These are phyloP conservation scores for Zaprionus lachaisei DNA, from an alignment of 1,140 invertebrate species.

Conservation along the genomic window DNA sequence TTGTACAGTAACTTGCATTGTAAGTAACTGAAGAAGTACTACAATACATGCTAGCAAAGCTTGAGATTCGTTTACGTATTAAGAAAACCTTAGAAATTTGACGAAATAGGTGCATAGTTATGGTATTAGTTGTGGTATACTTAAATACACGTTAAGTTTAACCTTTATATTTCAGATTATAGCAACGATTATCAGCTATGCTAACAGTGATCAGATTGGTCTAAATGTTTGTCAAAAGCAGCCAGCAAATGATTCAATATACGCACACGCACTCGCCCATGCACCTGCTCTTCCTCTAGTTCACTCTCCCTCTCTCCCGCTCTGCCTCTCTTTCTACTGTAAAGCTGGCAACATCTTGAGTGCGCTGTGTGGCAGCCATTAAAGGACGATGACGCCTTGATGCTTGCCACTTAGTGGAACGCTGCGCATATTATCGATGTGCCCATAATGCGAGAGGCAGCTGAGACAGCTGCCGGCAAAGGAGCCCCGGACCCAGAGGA, in stretches of 20 bases:
- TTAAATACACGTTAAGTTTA: background rate
- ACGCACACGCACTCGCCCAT: background rate
- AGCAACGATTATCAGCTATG: background rate
- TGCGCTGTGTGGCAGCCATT: constrained; percentile 44
- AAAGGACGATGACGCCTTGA: constrained; percentile 36
- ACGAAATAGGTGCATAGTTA: too few species aligned
- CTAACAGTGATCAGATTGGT: background rate
- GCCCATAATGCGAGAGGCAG: constrained; percentile 33
- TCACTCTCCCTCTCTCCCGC: background rate
- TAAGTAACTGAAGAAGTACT: too few species aligned
- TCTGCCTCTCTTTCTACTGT: background rate
- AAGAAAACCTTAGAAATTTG: too few species aligned
- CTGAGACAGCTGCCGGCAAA: constrained; percentile 1
- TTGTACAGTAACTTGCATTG: too few species aligned
- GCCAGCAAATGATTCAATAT: background rate
- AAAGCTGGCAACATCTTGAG: constrained; percentile 44
- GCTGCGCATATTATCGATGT: constrained; percentile 47
- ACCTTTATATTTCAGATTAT: background rate
- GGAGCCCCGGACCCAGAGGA: background rate
- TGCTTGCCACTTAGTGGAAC: constrained; percentile 43
- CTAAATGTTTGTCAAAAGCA: background rate
- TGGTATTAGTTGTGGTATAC: too few species aligned
- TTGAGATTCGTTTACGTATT: too few species aligned
- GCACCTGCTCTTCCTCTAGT: background rate
- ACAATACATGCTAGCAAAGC: too few species aligned